These are phyloP conservation scores for Pseudomyrmex gracilis DNA, from an alignment of 1,140 invertebrate genomes.

Conservation along the genomic window DNA sequence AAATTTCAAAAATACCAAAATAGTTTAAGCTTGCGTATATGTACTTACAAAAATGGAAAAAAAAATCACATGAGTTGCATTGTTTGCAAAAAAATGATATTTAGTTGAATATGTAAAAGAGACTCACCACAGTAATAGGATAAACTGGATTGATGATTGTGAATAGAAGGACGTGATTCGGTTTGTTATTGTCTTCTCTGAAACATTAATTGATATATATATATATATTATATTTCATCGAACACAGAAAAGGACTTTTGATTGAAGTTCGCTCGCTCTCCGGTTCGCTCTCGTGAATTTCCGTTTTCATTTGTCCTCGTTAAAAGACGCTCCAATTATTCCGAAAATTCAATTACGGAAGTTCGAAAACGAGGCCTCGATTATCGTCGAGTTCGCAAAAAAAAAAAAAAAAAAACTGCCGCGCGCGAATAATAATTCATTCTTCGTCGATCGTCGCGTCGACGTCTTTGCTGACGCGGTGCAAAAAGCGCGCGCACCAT, in stretches of 20 bases:
- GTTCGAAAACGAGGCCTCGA: conserved; percentile 34
- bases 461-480: conserved; percentile 38
- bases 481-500: conserved; percentile 26
- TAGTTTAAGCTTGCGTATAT: background rate
- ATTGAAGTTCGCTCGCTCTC: conserved; percentile 15
- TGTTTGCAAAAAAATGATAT: too few relatives aligned
- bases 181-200: conserved; percentile 87
- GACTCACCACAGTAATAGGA: conserved; percentile 99
- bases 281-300: conserved; percentile 27
- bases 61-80: background rate
- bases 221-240: conserved; percentile 34
- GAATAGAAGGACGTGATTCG: conserved; percentile 97
- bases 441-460: conserved; percentile 14
- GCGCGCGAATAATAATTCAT: conserved; percentile 50
- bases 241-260: background rate
- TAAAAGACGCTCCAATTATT: conserved; percentile 46
- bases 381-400: conserved; percentile 45
- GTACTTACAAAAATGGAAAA: background rate
- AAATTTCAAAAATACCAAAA: background rate
- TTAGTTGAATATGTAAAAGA: conserved; percentile 10
- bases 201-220: conserved; percentile 70
- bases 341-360: conserved; percentile 53
- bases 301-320: conserved; percentile 16
- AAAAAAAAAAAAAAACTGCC: too few relatives aligned
- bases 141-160: conserved; percentile 99